These are phyloP conservation scores for Pseudomyrmex concolor DNA, from an alignment of 1,140 invertebrate genomes.

Conservation along the genomic window DNA sequence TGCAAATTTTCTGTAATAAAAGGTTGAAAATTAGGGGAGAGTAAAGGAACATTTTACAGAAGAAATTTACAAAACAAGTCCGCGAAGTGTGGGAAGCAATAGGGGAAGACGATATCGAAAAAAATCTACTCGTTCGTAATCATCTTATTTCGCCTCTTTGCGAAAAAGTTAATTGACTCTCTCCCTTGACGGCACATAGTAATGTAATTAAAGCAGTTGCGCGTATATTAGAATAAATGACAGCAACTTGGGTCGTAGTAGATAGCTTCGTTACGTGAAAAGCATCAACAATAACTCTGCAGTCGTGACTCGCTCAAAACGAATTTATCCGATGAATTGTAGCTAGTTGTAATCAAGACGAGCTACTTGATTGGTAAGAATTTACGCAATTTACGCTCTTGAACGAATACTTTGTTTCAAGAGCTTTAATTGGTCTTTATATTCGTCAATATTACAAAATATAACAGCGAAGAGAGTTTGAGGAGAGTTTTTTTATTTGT, in stretches of 20 bases:
- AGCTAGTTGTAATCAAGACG: conserved; percentile 37
- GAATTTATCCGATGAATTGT: conserved; percentile 8
- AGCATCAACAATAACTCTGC: conserved; percentile 21
- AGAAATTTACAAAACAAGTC: too few relatives aligned
- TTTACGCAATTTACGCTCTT: conserved; percentile 35
- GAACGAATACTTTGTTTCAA: conserved; percentile 4
- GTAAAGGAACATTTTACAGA: neutral
- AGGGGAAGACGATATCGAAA: too few relatives aligned
- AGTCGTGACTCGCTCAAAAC: conserved; percentile 29
- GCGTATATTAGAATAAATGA: neutral
- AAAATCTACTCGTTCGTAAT: conserved; percentile 7
- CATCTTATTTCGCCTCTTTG: neutral
- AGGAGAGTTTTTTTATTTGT: too few relatives aligned
- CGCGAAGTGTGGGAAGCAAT: too few relatives aligned
- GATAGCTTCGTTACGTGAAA: conserved; percentile 12
- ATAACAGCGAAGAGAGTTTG: neutral
- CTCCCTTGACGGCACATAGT: neutral
- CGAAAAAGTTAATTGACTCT: neutral
- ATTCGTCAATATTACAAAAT: neutral
- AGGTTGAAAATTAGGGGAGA: conserved; percentile 4
- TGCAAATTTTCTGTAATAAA: conserved; percentile 91
- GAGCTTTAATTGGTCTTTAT: conserved; percentile 8
- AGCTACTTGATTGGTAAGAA: conserved; percentile 25
- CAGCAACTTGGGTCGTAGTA: neutral
- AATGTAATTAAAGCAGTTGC: conserved; percentile 9